Percentiles rank a stretch among this genome's conserved stretches.
phyloP scores from a whole-genome alignment of 92 coral and sea anemone genomes.

The Palythoa caribaeorum region DNA sequence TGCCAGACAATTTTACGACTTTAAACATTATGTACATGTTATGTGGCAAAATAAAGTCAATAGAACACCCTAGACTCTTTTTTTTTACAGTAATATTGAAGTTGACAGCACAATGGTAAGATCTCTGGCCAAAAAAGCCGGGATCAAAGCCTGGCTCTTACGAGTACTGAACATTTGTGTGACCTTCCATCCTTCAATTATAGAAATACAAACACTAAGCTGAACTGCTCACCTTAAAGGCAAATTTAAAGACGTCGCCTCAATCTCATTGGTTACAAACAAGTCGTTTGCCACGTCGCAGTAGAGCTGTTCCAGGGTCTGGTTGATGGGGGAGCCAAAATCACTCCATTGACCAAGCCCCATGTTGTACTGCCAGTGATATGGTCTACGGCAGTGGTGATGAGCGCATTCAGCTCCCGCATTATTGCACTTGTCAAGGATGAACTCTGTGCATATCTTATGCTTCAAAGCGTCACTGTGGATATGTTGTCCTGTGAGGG shows the following conservation, averaged over 20 bases:
- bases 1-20: too few species aligned
- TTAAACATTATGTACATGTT: too few species aligned
- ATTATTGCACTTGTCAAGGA: constrained; percentile 30
- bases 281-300: constrained; percentile 76
- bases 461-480: constrained; percentile 37
- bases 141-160: too few species aligned
- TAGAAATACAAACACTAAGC: too few species aligned
- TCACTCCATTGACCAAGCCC: constrained; percentile 79
- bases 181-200: too few species aligned
- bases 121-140: too few species aligned
- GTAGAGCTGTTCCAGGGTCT: constrained; percentile 68
- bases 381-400: constrained; percentile 84
- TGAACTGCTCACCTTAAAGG: not conserved
- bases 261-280: constrained; percentile 63
- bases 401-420: constrained; percentile 41
- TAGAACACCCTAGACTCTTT: too few species aligned
- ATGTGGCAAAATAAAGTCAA: too few species aligned
- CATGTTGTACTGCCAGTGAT: constrained; percentile 88
- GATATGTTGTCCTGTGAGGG: constrained; percentile 13
- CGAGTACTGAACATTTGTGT: too few species aligned
- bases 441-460: constrained; percentile 45
- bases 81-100: too few species aligned
- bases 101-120: too few species aligned
- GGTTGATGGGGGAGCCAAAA: constrained; percentile 56
- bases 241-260: constrained; percentile 2